Conservation (phyloP, 2,888 invertebrate genomes). For the Dasypolia templi region DNA sequence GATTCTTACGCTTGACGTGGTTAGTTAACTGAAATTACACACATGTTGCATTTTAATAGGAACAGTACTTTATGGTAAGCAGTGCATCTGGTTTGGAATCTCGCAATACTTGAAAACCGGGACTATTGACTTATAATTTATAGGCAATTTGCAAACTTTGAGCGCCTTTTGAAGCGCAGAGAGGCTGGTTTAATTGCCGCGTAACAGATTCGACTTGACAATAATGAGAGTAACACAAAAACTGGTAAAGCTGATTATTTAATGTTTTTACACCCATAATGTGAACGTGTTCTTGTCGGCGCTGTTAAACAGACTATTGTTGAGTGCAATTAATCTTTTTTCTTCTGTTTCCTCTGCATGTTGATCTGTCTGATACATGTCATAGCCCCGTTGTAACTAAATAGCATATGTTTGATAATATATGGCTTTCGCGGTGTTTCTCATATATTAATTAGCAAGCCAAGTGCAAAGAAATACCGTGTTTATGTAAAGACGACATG, state of each 20-base stretch:
- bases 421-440: slow-evolving; percentile 55
- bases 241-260: slow-evolving; percentile 58
- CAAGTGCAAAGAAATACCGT: slow-evolving; percentile 44
- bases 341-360: slow-evolving; percentile 49
- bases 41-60: slow-evolving; percentile 51
- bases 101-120: slow-evolving; percentile 46
- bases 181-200: slow-evolving; percentile 64
- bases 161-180: slow-evolving; percentile 51
- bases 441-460: slow-evolving; percentile 50
- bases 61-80: slow-evolving; percentile 46
- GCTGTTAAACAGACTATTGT: slow-evolving; percentile 57
- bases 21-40: slow-evolving; percentile 42
- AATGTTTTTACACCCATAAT: slow-evolving; percentile 55
- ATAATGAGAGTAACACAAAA: slow-evolving; percentile 63
- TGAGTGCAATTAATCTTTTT: slow-evolving; percentile 57
- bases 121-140: slow-evolving; percentile 39
- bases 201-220: slow-evolving; percentile 65
- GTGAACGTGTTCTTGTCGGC: slow-evolving; percentile 55
- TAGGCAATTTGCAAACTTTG: slow-evolving; percentile 54
- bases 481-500: slow-evolving; percentile 53
- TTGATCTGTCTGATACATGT: slow-evolving; percentile 51
- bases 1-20: slow-evolving; percentile 31
- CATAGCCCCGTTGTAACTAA: slow-evolving; percentile 29
- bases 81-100: slow-evolving; percentile 52
- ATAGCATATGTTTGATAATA: slow-evolving; percentile 45